These are phyloP conservation scores for Cephus nigrinus DNA, from an alignment of 2,888 invertebrate species.

Conservation along the genomic window DNA sequence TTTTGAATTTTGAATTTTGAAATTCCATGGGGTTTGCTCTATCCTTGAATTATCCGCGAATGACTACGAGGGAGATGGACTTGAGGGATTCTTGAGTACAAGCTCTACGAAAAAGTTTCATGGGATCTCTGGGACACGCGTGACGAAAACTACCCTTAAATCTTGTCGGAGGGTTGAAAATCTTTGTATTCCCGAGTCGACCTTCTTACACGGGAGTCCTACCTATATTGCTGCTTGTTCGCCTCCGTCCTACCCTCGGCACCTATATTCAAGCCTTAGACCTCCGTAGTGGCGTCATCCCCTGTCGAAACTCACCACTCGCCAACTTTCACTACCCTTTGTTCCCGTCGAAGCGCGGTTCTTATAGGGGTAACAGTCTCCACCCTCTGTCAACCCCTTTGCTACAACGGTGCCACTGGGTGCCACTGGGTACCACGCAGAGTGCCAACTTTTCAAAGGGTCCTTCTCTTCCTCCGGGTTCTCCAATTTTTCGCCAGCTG, in stretches of 20 bases:
- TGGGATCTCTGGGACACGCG: background rate
- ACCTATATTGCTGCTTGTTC: background rate
- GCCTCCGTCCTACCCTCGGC: background rate
- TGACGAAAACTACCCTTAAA: background rate
- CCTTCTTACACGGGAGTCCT: background rate
- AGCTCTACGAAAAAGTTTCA: background rate
- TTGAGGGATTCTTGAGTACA: background rate
- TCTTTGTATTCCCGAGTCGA: background rate
- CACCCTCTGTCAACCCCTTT: background rate
- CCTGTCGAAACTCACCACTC: conserved; percentile 13
- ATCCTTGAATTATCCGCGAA: background rate
- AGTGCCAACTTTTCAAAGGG: background rate
- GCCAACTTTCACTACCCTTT: conserved; percentile 20
- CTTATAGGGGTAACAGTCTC: background rate
- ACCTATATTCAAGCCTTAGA: background rate
- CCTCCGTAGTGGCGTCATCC: background rate
- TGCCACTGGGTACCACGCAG: background rate
- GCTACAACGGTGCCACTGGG: background rate
- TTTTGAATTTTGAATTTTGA: background rate
- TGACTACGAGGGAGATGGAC: background rate
- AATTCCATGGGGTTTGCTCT: background rate
- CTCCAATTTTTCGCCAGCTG: background rate
- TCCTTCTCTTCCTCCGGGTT: background rate
- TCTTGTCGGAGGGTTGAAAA: background rate
- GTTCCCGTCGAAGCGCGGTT: conserved; percentile 12